These are phyloP conservation scores for Pterocles burchelli DNA, from an alignment of 2,113 vertebrate genomes.

Conservation along the genomic window DNA sequence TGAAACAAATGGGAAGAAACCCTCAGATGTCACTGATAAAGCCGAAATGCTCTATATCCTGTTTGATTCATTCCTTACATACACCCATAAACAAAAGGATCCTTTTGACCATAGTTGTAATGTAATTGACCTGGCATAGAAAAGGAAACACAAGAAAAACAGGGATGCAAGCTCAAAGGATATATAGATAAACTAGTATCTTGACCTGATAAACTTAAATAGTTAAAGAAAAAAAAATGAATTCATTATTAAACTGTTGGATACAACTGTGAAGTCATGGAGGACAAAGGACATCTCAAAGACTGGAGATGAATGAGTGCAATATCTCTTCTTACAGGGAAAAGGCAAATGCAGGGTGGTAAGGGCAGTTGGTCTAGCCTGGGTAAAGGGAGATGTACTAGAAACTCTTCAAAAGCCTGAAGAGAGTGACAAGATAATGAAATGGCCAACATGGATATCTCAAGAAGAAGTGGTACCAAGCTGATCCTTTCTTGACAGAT, in stretches of 20 bases:
- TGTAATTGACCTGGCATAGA: background rate
- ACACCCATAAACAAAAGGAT: background rate
- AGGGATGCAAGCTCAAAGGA: background rate
- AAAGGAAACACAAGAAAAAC: background rate
- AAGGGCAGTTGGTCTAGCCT: background rate
- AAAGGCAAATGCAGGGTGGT: background rate
- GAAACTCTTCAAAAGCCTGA: background rate
- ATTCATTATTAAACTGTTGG: background rate
- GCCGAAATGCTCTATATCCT: background rate
- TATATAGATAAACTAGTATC: background rate
- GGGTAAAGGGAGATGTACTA: background rate
- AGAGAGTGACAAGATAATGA: background rate
- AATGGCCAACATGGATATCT: background rate
- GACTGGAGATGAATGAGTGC: background rate
- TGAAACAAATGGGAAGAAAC: background rate
- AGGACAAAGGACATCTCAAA: background rate
- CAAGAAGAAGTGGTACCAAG: background rate
- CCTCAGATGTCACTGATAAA: background rate
- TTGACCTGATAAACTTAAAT: background rate
- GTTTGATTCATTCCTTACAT: background rate
- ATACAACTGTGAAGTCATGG: background rate
- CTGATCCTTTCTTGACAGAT: background rate
- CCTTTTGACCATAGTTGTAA: background rate
- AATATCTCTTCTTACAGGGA: background rate
- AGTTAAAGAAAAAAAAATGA: background rate